Evolutionary conservation across 1,140 invertebrate species (phyloP).

Genomic region (Papilio glaucus): DNA sequence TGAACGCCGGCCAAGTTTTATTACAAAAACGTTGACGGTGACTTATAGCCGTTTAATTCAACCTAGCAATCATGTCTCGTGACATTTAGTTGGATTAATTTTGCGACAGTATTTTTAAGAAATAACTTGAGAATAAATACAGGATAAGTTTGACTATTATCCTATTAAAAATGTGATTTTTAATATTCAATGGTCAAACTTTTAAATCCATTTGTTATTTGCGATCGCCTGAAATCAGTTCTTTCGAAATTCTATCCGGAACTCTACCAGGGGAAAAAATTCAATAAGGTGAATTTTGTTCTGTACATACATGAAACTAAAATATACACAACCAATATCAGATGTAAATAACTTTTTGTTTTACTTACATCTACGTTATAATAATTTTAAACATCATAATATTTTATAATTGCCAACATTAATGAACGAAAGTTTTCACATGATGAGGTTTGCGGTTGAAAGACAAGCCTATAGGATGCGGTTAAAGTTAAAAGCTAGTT

Average conservation of each 20-base stretch:
- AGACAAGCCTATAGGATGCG: constrained; percentile 24
- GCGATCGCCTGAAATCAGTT: background rate
- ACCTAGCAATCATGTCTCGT: constrained; percentile 17
- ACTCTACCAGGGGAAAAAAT: too few relatives aligned
- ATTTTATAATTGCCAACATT: constrained; percentile 14
- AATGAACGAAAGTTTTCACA: constrained; percentile 36
- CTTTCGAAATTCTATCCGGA: background rate
- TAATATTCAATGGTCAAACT: background rate
- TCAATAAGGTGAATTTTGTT: too few relatives aligned
- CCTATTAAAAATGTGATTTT: background rate
- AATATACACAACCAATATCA: too few relatives aligned
- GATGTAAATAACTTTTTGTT: too few relatives aligned
- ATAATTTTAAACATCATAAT: background rate
- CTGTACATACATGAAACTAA: too few relatives aligned
- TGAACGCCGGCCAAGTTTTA: constrained; percentile 24
- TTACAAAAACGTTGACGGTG: constrained; percentile 34
- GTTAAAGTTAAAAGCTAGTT: constrained; percentile 31
- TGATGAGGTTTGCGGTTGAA: constrained; percentile 37
- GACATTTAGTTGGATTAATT: constrained; percentile 19
- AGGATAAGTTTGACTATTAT: background rate
- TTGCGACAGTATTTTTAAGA: background rate
- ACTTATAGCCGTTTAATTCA: constrained; percentile 25
- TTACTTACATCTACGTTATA: background rate
- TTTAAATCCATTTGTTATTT: background rate
- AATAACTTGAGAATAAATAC: too few relatives aligned